These are phyloP conservation scores for Epistrophella euchroma DNA, from an alignment of 2,888 invertebrate species.

Conservation along the genomic window DNA sequence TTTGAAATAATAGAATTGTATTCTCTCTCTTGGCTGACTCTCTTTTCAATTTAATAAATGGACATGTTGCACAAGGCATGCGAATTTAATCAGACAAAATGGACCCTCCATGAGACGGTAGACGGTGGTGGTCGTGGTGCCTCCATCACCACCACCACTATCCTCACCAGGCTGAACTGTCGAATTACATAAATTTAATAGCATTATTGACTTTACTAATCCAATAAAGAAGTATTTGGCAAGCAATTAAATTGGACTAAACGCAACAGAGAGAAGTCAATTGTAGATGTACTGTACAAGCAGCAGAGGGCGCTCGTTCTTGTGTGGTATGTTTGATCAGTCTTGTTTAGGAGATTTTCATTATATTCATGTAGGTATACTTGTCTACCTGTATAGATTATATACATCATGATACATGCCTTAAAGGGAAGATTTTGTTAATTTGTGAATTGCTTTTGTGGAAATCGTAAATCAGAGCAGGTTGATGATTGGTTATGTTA, in stretches of 20 bases:
- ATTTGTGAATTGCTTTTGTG: conserved; percentile 41
- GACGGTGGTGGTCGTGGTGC: neutral
- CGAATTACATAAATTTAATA: conserved; percentile 65
- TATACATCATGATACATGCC: conserved; percentile 15
- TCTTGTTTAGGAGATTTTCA: conserved; percentile 10
- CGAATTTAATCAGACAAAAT: conserved; percentile 33
- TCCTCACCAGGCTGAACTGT: conserved; percentile 17
- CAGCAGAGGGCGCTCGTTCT: conserved; percentile 19
- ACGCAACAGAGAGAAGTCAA: conserved; percentile 39
- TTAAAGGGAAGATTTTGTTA: conserved; percentile 40
- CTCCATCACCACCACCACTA: neutral
- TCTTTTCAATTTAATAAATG: conserved; percentile 71
- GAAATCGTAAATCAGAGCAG: conserved; percentile 47
- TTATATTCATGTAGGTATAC: neutral
- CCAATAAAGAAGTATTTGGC: conserved; percentile 63
- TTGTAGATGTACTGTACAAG: neutral
- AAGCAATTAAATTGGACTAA: conserved; percentile 68
- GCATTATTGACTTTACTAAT: conserved; percentile 65
- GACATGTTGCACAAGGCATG: conserved; percentile 68
- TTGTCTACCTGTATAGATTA: neutral
- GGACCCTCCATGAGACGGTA: conserved; percentile 17
- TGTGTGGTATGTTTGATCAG: conserved; percentile 6
- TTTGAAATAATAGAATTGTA: conserved; percentile 68
- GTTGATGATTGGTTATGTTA: neutral
- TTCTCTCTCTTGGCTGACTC: conserved; percentile 40